Evolutionary conservation across 1,140 invertebrate genomes (phyloP), one percentile per base, ranked within the genome.

Genomic region (Drosophila funebris): DNA sequence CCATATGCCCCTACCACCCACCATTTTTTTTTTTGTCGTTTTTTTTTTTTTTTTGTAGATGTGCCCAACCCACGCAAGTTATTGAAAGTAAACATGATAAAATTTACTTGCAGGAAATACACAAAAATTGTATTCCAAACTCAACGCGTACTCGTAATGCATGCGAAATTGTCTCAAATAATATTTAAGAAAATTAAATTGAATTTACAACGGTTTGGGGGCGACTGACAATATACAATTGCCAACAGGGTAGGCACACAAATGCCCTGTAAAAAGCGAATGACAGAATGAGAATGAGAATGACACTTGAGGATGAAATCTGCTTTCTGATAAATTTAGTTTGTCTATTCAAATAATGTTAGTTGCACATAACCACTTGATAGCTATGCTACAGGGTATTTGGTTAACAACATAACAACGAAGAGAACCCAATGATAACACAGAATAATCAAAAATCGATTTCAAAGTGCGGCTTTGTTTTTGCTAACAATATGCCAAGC

Each of bases 101-200:
- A 87, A 78, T 70, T 76, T 72, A 78, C 27, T 60, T 54, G 14
- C 66, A 54, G 61, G 63, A 76, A 54, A 79, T 64, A 69, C 31
- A 50, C 48, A 71, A 79, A 81, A 76, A 85, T 84, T 67, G 72
- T 83, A 71, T 72, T 70, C 39, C 61, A 68, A 77, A 61, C 70
- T 76, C 61, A 27, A 31, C 53, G 41, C 13, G 56, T 18, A 63
- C 71, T 57, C 72, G 72, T 82, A 85, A 85, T 82, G 82, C 74
- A 73, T 73, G 64, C 52, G 31, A 87, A 87, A 83, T 87, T 87
- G 78, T 82, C 83, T 88, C 83, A 87, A 88, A 88, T 87, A 82
- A 88, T 88, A 83, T 88, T 88, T 88, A 88, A 83, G 83, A 88
- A 88, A 88, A 88, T 88, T 88, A 88, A 88, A 88, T 88, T 88